Evolutionary conservation across 2,888 invertebrate species (phyloP).

Genomic region (Drosophila kokeensis): DNA sequence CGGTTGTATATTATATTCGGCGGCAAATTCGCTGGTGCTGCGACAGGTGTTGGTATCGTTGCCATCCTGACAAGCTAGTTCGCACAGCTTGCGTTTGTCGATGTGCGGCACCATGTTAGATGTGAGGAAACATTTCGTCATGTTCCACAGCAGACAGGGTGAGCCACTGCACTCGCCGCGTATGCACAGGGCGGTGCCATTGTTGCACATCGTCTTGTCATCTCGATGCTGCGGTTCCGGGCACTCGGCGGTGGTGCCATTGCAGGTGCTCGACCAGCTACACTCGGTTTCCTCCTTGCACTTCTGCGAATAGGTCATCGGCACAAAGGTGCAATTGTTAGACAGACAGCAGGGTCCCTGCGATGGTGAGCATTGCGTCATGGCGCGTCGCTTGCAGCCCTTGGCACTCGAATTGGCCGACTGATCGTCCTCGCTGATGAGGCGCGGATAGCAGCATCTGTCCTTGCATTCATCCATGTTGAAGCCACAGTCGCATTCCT

Average conservation of each 20-base stretch:
- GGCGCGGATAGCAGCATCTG: conserved; percentile 96
- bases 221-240: conserved; percentile 92
- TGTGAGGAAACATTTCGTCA: conserved; percentile 97
- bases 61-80: conserved; percentile 97
- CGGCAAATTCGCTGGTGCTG: conserved; percentile 95
- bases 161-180: conserved; percentile 97
- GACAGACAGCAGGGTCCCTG: conserved; percentile 98
- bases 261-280: conserved; percentile 94
- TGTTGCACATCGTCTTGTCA: conserved; percentile 97
- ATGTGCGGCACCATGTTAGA: conserved; percentile 90
- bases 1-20: conserved; percentile 89
- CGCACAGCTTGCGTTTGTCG: conserved; percentile 95
- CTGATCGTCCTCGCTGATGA: conserved; percentile 89
- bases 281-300: conserved; percentile 96
- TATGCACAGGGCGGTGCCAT: conserved; percentile 94
- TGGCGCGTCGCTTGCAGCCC: conserved; percentile 91
- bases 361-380: conserved; percentile 94
- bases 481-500: conserved; percentile 99
- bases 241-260: conserved; percentile 94
- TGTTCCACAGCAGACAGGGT: conserved; percentile 97
- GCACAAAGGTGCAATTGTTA: conserved; percentile 91
- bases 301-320: conserved; percentile 88
- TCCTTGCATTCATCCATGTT: conserved; percentile 95
- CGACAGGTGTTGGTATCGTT: conserved; percentile 90
- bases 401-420: conserved; percentile 89